Conservation (phyloP, 2,888 invertebrate species). For the Ditula angustiorana region DNA sequence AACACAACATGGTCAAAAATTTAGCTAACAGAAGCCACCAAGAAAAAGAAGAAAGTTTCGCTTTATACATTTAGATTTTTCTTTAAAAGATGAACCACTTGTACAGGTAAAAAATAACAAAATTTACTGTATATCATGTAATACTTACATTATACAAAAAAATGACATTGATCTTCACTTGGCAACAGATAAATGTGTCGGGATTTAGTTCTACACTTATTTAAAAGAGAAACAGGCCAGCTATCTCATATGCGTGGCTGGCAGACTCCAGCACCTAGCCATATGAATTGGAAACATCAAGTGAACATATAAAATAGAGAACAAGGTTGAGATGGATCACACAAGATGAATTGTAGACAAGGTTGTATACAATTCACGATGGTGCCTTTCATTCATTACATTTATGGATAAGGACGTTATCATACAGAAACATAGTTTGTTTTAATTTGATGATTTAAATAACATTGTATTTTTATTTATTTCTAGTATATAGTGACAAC, state of each 20-base stretch:
- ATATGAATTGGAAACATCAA: too few species aligned
- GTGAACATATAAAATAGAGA: not conserved
- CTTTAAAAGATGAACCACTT: slow-evolving; percentile 3
- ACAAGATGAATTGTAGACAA: too few species aligned
- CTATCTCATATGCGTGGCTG: slow-evolving; percentile 9
- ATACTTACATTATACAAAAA: slow-evolving; percentile 16
- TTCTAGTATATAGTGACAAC: not conserved
- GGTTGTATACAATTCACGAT: slow-evolving; percentile 1
- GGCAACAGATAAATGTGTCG: slow-evolving; percentile 13
- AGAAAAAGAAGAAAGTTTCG: too few species aligned
- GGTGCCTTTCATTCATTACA: slow-evolving; percentile 4
- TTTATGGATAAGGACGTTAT: slow-evolving; percentile 1
- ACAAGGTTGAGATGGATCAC: slow-evolving; percentile 2
- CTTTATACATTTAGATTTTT: too few species aligned
- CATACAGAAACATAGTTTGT: not conserved
- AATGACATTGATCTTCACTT: slow-evolving; percentile 14
- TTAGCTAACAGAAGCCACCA: too few species aligned
- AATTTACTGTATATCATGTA: too few species aligned
- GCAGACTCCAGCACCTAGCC: slow-evolving; percentile 9
- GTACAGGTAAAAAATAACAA: slow-evolving; percentile 19
- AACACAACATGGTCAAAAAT: slow-evolving; percentile 1
- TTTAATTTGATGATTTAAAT: not conserved
- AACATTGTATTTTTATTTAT: not conserved
- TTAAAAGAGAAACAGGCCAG: slow-evolving; percentile 11
- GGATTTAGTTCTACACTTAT: slow-evolving; percentile 2